A percentile compares a stretch with the other conserved stretches of the same genome.
Conservation (phyloP, 37 sponge, comb jelly and placozoan genomes). For the Corticium candelabrum region DNA sequence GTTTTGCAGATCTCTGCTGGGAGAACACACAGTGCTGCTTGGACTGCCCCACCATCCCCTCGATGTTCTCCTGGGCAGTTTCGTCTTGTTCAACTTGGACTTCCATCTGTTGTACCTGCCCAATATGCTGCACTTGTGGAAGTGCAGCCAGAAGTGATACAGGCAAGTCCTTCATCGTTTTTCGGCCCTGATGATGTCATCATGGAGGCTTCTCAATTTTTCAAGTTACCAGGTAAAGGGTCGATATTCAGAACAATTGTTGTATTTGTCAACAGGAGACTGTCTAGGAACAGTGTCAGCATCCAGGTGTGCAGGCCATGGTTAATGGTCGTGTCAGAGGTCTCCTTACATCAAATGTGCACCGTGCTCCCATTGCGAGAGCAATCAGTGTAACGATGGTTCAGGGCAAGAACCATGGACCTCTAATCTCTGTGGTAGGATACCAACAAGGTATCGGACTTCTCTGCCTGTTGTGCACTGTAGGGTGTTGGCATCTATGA, state of each 20-base stretch:
- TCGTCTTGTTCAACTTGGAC: conserved; percentile 1
- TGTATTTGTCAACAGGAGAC: too few species aligned
- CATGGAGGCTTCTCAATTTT: conserved; percentile 55
- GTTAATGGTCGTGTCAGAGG: neutral
- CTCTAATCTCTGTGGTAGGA: conserved; percentile 63
- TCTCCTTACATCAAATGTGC: neutral
- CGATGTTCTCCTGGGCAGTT: conserved; percentile 18
- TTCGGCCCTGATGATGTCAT: conserved; percentile 31
- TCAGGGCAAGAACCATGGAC: conserved; percentile 49
- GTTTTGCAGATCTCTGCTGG: conserved; percentile 77
- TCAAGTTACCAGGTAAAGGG: neutral
- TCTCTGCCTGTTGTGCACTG: too few species aligned
- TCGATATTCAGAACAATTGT: neutral
- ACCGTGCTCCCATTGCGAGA: conserved; percentile 14
- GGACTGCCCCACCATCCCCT: conserved; percentile 35
- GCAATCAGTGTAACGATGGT: conserved; percentile 43
- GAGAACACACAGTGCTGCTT: conserved; percentile 35
- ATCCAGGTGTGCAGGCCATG: neutral
- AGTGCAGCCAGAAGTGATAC: conserved; percentile 33
- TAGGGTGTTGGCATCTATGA: too few species aligned
- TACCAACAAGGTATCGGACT: too few species aligned
- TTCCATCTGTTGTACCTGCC: conserved; percentile 41
- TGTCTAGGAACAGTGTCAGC: neutral
- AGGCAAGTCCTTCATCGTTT: conserved; percentile 47
- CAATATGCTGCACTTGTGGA: conserved; percentile 43